A percentile compares a stretch with the other conserved stretches of the same genome.
These are phyloP conservation scores for Theocolax elegans DNA, from an alignment of 1,140 invertebrate genomes.

Conservation along the genomic window DNA sequence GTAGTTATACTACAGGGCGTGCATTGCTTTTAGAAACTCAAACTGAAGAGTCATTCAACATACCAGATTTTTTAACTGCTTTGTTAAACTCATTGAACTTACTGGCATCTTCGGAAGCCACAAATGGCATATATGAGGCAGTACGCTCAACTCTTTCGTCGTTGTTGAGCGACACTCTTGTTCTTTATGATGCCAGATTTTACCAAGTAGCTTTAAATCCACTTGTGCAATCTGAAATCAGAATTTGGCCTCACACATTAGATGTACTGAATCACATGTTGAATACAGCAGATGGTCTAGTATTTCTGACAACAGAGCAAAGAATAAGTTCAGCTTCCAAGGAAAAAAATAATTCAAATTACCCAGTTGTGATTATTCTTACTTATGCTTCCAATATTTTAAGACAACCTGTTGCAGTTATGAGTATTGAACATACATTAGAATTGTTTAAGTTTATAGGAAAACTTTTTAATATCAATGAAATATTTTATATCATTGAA, in stretches of 20 bases:
- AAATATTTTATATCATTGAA: constrained; percentile 54
- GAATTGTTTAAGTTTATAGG: constrained; percentile 56
- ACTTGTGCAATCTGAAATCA: constrained; percentile 50
- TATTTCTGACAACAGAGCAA: constrained; percentile 51
- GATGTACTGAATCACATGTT: constrained; percentile 57
- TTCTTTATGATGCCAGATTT: constrained; percentile 55
- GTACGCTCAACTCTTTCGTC: constrained; percentile 51
- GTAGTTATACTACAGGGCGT: constrained; percentile 52
- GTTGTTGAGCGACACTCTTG: constrained; percentile 50
- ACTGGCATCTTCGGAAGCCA: constrained; percentile 50
- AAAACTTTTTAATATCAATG: constrained; percentile 55
- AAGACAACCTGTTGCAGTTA: constrained; percentile 61
- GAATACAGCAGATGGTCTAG: constrained; percentile 54
- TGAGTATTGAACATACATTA: constrained; percentile 56
- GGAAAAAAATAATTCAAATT: neutral
- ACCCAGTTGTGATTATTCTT: constrained; percentile 53
- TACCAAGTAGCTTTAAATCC: constrained; percentile 56
- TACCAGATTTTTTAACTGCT: constrained; percentile 55
- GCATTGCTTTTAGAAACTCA: constrained; percentile 50
- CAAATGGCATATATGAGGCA: constrained; percentile 56
- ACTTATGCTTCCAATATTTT: constrained; percentile 54
- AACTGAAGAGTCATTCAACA: constrained; percentile 48
- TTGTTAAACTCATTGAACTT: constrained; percentile 54
- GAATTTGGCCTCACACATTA: constrained; percentile 60
- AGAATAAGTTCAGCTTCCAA: constrained; percentile 27